phyloP scores from a whole-genome alignment of 2,888 invertebrate species.

The Hoplodrina ambigua region DNA sequence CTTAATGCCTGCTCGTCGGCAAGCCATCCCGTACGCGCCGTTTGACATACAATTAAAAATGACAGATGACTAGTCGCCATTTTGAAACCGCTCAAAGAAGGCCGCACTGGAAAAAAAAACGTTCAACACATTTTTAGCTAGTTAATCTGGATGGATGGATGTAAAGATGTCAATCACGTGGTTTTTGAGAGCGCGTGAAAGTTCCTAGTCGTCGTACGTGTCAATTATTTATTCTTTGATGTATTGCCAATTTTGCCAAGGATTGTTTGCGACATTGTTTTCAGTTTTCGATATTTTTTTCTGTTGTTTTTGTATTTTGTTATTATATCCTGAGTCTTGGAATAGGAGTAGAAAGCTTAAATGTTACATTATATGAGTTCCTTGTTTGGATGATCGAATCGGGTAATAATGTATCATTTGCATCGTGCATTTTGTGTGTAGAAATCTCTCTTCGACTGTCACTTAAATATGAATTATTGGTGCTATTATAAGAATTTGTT shows the following conservation, averaged over 20 bases:
- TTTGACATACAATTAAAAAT: constrained; percentile 90
- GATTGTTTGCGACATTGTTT: constrained; percentile 26
- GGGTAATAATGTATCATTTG: no score
- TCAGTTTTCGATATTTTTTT: background rate
- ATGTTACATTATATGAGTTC: background rate
- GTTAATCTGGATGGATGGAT: constrained; percentile 76
- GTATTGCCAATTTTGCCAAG: constrained; percentile 53
- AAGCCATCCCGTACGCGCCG: constrained; percentile 65
- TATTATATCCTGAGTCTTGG: background rate
- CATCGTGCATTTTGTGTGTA: no score
- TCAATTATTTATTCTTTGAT: constrained; percentile 60
- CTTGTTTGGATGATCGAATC: background rate
- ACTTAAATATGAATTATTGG: no score
- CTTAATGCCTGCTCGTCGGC: constrained; percentile 79
- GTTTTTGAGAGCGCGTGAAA: constrained; percentile 56
- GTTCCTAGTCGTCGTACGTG: constrained; percentile 46
- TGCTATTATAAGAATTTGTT: no score
- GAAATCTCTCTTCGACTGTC: no score
- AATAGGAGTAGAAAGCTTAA: background rate
- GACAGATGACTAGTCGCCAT: constrained; percentile 87
- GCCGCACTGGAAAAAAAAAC: constrained; percentile 76
- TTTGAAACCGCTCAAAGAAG: constrained; percentile 81
- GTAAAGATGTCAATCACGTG: constrained; percentile 76
- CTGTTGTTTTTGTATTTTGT: background rate
- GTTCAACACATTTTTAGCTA: constrained; percentile 81